Percentiles rank a stretch among this genome's conserved stretches.
Conservation (phyloP, 2,797 vertebrate species). For the Echeneis naucrates region DNA sequence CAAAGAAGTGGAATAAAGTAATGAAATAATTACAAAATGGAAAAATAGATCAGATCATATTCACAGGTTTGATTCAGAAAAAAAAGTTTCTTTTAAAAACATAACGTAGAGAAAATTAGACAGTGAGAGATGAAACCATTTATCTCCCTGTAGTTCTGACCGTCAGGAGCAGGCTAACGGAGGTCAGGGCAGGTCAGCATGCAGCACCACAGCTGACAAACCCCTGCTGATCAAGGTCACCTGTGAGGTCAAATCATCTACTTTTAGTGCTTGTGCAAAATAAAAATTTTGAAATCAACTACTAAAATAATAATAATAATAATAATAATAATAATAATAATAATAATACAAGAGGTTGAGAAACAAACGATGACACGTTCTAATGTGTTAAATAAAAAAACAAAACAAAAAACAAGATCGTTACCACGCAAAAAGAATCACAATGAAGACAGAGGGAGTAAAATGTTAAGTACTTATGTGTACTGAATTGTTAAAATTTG, state of each 20-base stretch:
- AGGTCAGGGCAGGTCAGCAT: constrained; percentile 40
- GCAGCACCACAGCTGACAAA: constrained; percentile 51
- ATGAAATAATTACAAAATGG: constrained; percentile 86
- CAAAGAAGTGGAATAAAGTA: constrained; percentile 84
- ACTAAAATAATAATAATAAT: constrained; percentile 54
- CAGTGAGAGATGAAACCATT: constrained; percentile 61
- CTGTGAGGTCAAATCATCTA: constrained; percentile 69
- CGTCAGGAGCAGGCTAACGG: constrained; percentile 42
- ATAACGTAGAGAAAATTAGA: constrained; percentile 63
- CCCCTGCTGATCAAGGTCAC: constrained; percentile 55
- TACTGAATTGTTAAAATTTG: constrained; percentile 70
- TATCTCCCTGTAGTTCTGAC: constrained; percentile 60
- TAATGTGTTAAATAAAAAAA: constrained; percentile 76
- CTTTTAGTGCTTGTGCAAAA: constrained; percentile 85
- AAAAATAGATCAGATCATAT: constrained; percentile 82
- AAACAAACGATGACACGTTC: constrained; percentile 60
- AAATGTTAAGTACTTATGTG: constrained; percentile 72
- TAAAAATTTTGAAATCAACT: constrained; percentile 57
- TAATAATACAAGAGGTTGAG: constrained; percentile 52
- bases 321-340: constrained; percentile 6
- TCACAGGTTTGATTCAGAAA: constrained; percentile 82
- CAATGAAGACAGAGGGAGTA: constrained; percentile 68
- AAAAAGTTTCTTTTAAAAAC: constrained; percentile 66
- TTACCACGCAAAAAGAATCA: constrained; percentile 70
- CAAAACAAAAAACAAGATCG: constrained; percentile 54